These are phyloP conservation scores for Phalacrocorax carbo DNA, from an alignment of 2,113 vertebrate species.

Conservation along the genomic window DNA sequence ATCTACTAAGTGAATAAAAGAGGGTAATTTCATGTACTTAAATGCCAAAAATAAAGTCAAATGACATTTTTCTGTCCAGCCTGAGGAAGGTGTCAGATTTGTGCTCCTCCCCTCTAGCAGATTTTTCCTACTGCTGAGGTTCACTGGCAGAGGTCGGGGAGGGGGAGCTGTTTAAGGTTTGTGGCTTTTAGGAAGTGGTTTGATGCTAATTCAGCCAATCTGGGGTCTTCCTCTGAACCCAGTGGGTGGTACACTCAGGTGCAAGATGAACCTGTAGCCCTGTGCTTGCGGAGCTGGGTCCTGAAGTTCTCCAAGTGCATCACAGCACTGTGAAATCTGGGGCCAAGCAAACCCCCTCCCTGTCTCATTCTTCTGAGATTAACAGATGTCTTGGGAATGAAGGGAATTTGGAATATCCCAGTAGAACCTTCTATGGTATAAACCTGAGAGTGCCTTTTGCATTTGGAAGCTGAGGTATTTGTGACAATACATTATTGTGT, in stretches of 20 bases:
- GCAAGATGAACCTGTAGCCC: neutral
- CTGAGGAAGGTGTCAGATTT: neutral
- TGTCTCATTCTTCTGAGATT: neutral
- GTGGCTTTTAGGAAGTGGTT: neutral
- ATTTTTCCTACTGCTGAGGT: neutral
- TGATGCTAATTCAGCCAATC: neutral
- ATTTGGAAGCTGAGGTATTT: constrained; percentile 30
- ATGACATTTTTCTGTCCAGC: neutral
- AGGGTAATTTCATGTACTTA: neutral
- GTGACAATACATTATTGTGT: neutral
- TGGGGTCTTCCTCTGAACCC: neutral
- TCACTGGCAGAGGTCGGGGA: neutral
- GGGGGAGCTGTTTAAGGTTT: neutral
- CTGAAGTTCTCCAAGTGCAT: neutral
- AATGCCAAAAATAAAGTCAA: neutral
- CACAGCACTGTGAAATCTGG: neutral
- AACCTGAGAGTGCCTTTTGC: neutral
- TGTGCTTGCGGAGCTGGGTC: neutral
- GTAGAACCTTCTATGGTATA: constrained; percentile 50
- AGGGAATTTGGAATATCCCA: constrained; percentile 20
- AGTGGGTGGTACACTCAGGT: neutral
- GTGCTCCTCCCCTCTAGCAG: neutral
- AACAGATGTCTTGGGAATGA: constrained; percentile 16
- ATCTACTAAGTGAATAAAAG: neutral
- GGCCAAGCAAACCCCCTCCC: neutral